Evolutionary conservation across 2,888 invertebrate species (phyloP), one percentile per base, ranked within the genome.

Genomic region (Adela reaumurella): DNA sequence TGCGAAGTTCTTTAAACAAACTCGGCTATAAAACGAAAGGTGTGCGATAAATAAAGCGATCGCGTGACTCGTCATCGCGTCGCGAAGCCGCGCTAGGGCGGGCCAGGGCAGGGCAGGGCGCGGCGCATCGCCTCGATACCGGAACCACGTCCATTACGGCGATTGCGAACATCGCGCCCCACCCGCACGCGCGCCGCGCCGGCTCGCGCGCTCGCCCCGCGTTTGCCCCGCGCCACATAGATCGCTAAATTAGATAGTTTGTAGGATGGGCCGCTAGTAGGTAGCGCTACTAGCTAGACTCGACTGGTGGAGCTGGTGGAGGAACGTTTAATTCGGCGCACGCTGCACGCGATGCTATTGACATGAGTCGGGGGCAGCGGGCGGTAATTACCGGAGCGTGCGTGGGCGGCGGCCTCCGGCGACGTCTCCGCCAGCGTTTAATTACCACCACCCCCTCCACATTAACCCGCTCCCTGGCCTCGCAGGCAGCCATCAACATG

Each of bases 221-320:
- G 24, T 24, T 4, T 4, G 24, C 4, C 24, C 5, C 24, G 24
- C 24, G 24, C 70, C 69, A 71, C 76, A 74, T 74, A 77, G 78
- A 78, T 78, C 71, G 78, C 77, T 70, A 74, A 77, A 73, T 77
- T 74, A n/a, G 77, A 78, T 78, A 74, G 77, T 14, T 65, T 76
- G 77, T 77, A 77, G 68, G 77, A 74, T 77, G 72, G 69, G 35
- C 35, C 14, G 74, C 72, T n/a, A n/a, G n/a, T n/a, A n/a, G n/a
- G n/a, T n/a, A n/a, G n/a, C n/a, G n/a, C n/a, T n/a, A n/a, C n/a
- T n/a, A n/a, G n/a, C n/a, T n/a, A n/a, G n/a, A n/a, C n/a, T n/a
- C n/a, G n/a, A 70, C 73, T 76, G 74, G 73, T 74, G n/a, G n/a
- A 70, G 74, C 71, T 72, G 70, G 71, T 24, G 24, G 14, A 35